phyloP scores from a whole-genome alignment of 2,113 vertebrate species.

The Thomomys bottae region DNA sequence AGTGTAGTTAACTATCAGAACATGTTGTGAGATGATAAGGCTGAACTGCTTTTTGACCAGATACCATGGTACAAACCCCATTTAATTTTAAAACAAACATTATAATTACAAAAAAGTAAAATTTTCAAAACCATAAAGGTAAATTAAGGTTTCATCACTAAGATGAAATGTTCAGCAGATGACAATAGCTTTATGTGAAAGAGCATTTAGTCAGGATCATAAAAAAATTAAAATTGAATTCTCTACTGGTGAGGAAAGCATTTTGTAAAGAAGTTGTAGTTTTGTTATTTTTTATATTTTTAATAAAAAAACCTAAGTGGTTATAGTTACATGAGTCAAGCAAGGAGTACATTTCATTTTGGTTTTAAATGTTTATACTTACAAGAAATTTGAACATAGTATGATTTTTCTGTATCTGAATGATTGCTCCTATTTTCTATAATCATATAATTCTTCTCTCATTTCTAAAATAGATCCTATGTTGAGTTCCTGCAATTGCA shows the following conservation, averaged over 20 bases:
- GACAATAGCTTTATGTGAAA: too few species aligned
- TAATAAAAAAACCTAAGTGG: too few species aligned
- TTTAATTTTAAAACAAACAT: constrained; percentile 11
- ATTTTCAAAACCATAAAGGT: neutral
- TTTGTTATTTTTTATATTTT: too few species aligned
- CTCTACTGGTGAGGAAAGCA: neutral
- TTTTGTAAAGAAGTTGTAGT: neutral
- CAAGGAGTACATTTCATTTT: neutral
- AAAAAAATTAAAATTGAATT: neutral
- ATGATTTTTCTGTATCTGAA: neutral
- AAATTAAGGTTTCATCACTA: neutral
- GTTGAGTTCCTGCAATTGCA: neutral
- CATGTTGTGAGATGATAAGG: neutral
- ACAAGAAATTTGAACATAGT: neutral
- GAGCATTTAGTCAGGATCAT: too few species aligned
- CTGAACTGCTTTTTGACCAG: neutral
- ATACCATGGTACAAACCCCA: neutral
- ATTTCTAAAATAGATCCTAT: neutral
- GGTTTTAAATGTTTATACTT: neutral
- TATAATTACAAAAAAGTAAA: neutral
- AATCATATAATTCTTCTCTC: neutral
- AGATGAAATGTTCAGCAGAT: too few species aligned
- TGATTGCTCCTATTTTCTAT: neutral
- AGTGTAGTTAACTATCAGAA: neutral
- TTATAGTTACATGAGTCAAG: too few species aligned